Evolutionary conservation across 2,797 vertebrate species (phyloP).

Genomic region (Clarias pachynema): DNA sequence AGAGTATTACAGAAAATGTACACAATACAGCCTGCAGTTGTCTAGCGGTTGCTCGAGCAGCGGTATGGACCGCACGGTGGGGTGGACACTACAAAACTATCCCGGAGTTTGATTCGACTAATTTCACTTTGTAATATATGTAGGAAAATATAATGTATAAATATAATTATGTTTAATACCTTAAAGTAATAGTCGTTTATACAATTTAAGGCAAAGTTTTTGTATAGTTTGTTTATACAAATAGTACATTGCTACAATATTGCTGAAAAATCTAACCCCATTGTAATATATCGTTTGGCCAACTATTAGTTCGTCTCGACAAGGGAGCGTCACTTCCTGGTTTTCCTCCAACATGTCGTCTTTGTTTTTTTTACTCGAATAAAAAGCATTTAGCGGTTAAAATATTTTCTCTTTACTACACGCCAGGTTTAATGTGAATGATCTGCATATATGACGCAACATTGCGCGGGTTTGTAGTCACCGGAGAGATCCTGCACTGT

Average conservation of each 20-base stretch:
- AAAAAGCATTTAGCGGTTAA: slow-evolving; percentile 53
- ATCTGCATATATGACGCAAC: background rate
- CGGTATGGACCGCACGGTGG: background rate
- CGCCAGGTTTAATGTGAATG: background rate
- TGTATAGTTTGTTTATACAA: background rate
- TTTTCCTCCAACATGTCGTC: slow-evolving; percentile 69
- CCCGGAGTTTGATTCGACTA: background rate
- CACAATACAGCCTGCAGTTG: slow-evolving; percentile 3
- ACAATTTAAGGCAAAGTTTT: background rate
- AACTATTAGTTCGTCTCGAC: background rate
- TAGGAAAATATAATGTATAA: background rate
- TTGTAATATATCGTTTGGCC: slow-evolving; percentile 44
- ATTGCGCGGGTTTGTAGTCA: background rate
- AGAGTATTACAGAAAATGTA: background rate
- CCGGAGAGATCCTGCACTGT: background rate
- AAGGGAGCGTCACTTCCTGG: slow-evolving; percentile 70
- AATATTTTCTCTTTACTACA: background rate
- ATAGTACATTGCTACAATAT: background rate
- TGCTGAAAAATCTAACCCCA: background rate
- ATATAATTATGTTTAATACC: background rate
- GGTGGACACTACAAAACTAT: background rate
- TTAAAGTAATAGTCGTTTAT: background rate
- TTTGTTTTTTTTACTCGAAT: slow-evolving; percentile 60
- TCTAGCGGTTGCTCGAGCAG: background rate
- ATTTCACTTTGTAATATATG: background rate